Conservation (phyloP, 2,888 invertebrate genomes). For the Andrena trimmerana region DNA sequence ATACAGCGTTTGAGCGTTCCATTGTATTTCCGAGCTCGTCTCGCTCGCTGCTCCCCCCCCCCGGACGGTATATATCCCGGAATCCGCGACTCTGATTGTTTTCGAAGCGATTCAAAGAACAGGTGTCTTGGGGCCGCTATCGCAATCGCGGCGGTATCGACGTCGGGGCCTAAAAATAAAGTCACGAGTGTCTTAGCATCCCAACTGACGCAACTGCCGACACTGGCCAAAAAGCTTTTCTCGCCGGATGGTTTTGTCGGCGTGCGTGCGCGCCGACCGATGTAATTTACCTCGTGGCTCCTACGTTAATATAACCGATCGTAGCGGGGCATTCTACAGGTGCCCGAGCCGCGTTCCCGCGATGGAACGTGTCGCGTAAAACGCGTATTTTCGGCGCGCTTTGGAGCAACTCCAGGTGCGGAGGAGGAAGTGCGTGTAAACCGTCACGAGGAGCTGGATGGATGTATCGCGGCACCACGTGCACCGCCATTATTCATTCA, state of each 20-base stretch:
- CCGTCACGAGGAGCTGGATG: constrained; percentile 37
- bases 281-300: constrained; percentile 49
- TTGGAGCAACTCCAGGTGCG: constrained; percentile 72
- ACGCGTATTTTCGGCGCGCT: constrained; percentile 67
- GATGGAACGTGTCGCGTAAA: constrained; percentile 51
- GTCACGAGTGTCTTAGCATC: constrained; percentile 70
- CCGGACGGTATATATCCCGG: not conserved
- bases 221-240: constrained; percentile 56
- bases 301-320: constrained; percentile 44
- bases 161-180: constrained; percentile 77
- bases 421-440: constrained; percentile 56
- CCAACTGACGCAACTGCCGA: constrained; percentile 62
- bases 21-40: not conserved
- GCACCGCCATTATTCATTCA: constrained; percentile 32
- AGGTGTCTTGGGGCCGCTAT: constrained; percentile 78
- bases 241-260: constrained; percentile 57
- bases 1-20: no score
- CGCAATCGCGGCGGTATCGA: constrained; percentile 76
- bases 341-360: constrained; percentile 61
- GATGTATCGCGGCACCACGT: constrained; percentile 49
- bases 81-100: constrained; percentile 25
- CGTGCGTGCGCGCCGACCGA: constrained; percentile 8
- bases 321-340: constrained; percentile 68
- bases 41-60: not conserved
- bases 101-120: constrained; percentile 71